Conservation (phyloP, 2,797 vertebrate species). For the Sebastolobus altivelis region DNA sequence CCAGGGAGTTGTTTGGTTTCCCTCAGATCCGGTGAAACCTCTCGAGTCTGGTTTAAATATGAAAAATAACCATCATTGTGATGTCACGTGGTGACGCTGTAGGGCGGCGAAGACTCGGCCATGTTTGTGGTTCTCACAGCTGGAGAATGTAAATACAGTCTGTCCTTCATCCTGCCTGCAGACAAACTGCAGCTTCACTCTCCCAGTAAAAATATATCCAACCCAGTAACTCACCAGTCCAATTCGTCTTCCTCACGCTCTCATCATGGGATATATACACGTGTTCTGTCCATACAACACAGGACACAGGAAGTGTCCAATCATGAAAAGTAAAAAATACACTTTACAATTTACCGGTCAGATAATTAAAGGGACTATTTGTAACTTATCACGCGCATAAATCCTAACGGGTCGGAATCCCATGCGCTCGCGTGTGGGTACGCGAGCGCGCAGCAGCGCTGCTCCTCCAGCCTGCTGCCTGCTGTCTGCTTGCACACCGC, state of each 20-base stretch:
- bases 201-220: slow-evolving; percentile 69
- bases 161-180: slow-evolving; percentile 67
- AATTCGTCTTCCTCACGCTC: neutral
- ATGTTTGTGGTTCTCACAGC: slow-evolving; percentile 56
- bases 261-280: neutral
- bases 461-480: no score
- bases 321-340: neutral
- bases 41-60: neutral
- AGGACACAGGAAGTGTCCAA: neutral
- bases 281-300: neutral
- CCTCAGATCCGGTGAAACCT: neutral
- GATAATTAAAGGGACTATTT: no score
- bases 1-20: neutral
- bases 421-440: no score
- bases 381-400: no score
- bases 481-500: no score
- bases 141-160: slow-evolving; percentile 78
- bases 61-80: neutral
- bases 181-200: slow-evolving; percentile 55
- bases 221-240: slow-evolving; percentile 18
- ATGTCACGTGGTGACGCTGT: neutral
- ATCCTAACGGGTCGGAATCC: no score
- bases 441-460: no score
- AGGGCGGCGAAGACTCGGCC: neutral
- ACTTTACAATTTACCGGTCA: neutral